Percentiles rank a stretch among this genome's conserved stretches.
phyloP scores from a whole-genome alignment of 1,140 invertebrate genomes.

The Heterodera schachtii region DNA sequence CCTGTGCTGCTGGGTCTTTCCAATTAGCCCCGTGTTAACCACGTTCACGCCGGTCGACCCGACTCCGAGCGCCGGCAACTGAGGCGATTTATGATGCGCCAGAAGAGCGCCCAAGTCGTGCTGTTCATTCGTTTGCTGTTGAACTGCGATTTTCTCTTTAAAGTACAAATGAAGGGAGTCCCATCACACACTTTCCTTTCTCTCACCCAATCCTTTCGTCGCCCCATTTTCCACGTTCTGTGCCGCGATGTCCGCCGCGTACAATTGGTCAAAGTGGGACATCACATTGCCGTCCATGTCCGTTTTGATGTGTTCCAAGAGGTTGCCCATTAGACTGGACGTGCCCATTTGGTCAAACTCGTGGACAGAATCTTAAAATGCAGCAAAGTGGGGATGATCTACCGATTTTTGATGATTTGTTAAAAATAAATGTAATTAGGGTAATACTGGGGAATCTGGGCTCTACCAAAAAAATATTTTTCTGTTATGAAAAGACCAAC shows the following conservation, averaged over 20 bases:
- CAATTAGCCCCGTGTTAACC: background rate
- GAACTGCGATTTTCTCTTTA: background rate
- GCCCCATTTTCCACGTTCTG: background rate
- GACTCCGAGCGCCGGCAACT: background rate
- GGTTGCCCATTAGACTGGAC: conserved; percentile 18
- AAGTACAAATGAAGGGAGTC: no score
- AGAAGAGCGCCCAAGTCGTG: background rate
- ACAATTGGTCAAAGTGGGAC: conserved; percentile 17
- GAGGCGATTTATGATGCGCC: background rate
- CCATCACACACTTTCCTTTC: background rate
- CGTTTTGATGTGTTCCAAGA: conserved; percentile 11
- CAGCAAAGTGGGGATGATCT: background rate
- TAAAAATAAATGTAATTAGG: no score
- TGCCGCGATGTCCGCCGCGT: conserved; percentile 12
- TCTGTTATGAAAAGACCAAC: no score
- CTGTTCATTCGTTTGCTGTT: background rate
- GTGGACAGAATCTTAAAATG: background rate
- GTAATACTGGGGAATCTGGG: no score
- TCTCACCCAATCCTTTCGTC: background rate
- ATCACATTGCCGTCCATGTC: conserved; percentile 10
- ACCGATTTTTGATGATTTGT: no score
- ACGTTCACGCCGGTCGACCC: background rate
- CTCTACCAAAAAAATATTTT: no score
- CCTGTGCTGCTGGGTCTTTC: background rate
- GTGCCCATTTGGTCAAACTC: conserved; percentile 18